Percentiles rank a stretch among this genome's conserved stretches.
Evolutionary conservation across 2,888 invertebrate genomes (phyloP).

Genomic region (Acanthosepion pharaonis): DNA sequence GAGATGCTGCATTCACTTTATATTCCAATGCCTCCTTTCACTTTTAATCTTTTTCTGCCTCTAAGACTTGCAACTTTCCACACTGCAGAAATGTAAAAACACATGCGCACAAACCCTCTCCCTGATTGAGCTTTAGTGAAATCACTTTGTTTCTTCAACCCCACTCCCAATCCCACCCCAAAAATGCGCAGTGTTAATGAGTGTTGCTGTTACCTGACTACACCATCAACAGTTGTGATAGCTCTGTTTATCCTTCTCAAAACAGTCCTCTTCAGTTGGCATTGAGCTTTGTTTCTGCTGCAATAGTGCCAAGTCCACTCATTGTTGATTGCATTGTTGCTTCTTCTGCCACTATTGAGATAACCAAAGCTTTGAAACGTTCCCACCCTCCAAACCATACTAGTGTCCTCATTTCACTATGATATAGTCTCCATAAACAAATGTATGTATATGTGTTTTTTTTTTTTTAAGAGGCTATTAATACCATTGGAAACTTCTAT

Average conservation of each 20-base stretch:
- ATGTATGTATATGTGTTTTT: too few species aligned
- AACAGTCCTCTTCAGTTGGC: neutral
- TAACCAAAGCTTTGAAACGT: too few species aligned
- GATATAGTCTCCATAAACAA: neutral
- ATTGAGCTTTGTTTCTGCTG: neutral
- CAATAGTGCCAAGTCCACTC: neutral
- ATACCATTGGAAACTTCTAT: too few species aligned
- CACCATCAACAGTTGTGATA: neutral
- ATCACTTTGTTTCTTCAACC: neutral
- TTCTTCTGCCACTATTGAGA: neutral
- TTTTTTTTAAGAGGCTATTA: too few species aligned
- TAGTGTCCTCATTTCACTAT: neutral
- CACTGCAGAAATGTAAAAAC: neutral
- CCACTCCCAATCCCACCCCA: neutral
- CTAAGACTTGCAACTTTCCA: neutral
- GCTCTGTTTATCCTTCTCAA: neutral
- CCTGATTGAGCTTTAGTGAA: neutral
- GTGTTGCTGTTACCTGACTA: conserved; percentile 33
- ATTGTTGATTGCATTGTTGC: neutral
- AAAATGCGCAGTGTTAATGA: conserved; percentile 23
- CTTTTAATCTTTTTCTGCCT: conserved; percentile 33
- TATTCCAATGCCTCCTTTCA: too few species aligned
- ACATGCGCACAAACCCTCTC: neutral
- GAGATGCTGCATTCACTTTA: neutral
- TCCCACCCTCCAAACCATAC: too few species aligned